A percentile compares a stretch with the other conserved stretches of the same genome.
Evolutionary conservation across 2,888 invertebrate species (phyloP).

Genomic region (Desoria tigrina): DNA sequence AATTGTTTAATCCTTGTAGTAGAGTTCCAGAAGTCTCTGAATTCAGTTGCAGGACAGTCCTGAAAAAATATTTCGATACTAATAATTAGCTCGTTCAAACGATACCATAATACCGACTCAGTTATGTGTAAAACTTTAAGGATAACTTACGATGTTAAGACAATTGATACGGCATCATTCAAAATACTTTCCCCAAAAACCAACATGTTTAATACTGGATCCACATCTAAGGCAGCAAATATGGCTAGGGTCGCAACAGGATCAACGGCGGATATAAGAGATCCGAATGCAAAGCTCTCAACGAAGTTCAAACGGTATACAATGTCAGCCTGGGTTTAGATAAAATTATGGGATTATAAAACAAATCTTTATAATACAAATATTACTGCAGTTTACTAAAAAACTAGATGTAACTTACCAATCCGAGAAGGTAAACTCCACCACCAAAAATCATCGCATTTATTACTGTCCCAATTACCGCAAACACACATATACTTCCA

Average conservation of each 20-base stretch:
- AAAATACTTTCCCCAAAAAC: slow-evolving; percentile 95
- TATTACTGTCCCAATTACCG: slow-evolving; percentile 94
- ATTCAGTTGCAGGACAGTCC: slow-evolving; percentile 55
- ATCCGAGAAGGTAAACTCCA: slow-evolving; percentile 89
- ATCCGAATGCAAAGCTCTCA: slow-evolving; percentile 98
- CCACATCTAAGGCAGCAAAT: slow-evolving; percentile 95
- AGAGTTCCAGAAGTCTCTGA: slow-evolving; percentile 73
- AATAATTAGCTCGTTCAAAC: no score
- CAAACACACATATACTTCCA: slow-evolving; percentile 97
- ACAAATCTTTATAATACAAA: no score
- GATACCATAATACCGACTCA: neutral
- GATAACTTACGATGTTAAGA: slow-evolving; percentile 74
- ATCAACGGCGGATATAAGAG: slow-evolving; percentile 96
- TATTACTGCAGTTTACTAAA: no score
- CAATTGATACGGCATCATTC: slow-evolving; percentile 98
- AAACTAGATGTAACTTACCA: slow-evolving; percentile 62
- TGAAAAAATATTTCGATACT: slow-evolving; percentile 29
- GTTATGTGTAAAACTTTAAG: neutral
- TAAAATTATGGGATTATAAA: slow-evolving; percentile 9
- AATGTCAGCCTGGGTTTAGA: slow-evolving; percentile 59
- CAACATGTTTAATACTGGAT: slow-evolving; percentile 97
- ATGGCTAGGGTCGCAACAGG: slow-evolving; percentile 99
- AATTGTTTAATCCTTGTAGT: slow-evolving; percentile 78
- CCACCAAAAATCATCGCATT: slow-evolving; percentile 96
- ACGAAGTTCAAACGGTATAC: slow-evolving; percentile 91